Percentiles rank a stretch among this genome's conserved stretches.
Conservation (phyloP, 2,113 vertebrate genomes). For the Catharus minimus region DNA sequence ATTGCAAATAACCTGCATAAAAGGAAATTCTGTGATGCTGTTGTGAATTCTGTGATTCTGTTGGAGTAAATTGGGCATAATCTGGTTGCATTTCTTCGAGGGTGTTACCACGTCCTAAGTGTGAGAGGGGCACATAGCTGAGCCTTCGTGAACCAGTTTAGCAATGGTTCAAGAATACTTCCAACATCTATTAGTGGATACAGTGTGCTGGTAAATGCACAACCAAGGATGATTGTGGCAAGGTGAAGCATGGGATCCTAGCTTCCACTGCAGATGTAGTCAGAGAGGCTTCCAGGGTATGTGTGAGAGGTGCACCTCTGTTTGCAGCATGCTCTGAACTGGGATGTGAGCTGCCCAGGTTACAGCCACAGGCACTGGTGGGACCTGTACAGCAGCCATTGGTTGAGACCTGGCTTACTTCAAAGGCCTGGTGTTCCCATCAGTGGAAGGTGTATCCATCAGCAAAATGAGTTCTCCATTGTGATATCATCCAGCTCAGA, state of each 20-base stretch:
- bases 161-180: background rate
- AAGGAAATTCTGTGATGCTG: background rate
- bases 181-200: rapidly evolving
- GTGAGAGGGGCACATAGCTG: background rate
- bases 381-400: background rate
- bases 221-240: background rate
- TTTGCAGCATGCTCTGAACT: rapidly evolving
- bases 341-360: background rate
- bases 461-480: background rate
- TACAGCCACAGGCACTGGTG: background rate
- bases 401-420: background rate
- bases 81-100: background rate
- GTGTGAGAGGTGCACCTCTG: background rate
- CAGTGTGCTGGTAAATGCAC: background rate
- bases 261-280: background rate
- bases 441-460: background rate
- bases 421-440: background rate
- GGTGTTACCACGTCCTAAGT: background rate
- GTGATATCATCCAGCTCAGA: background rate
- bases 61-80: background rate
- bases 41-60: background rate
- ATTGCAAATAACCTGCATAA: background rate
- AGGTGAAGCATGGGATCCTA: background rate
- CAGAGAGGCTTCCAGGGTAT: rapidly evolving
- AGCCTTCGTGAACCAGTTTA: background rate